Evolutionary conservation across 2,113 vertebrate genomes (phyloP).

Genomic region (Stictonetta naevosa): DNA sequence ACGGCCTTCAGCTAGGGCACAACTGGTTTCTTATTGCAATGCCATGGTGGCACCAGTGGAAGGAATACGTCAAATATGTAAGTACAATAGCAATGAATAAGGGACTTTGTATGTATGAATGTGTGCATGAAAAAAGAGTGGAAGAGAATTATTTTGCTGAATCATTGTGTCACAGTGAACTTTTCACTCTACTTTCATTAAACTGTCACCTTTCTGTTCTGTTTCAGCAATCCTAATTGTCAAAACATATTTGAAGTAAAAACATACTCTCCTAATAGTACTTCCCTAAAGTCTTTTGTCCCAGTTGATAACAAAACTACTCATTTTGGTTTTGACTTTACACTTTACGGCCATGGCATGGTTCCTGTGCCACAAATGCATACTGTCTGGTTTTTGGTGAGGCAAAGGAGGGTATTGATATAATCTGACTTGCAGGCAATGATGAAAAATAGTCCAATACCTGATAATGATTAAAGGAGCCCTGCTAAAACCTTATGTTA

Average conservation of each 20-base stretch:
- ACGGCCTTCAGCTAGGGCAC: conserved; percentile 91
- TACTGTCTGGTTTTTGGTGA: neutral
- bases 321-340: neutral
- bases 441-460: neutral
- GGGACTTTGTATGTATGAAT: neutral
- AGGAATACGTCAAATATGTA: conserved; percentile 98
- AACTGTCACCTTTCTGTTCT: neutral
- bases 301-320: neutral
- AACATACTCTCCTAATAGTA: neutral
- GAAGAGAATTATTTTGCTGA: conserved; percentile 10
- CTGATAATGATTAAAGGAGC: neutral
- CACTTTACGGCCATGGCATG: neutral
- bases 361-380: neutral
- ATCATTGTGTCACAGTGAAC: neutral
- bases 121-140: neutral
- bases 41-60: conserved; percentile 99
- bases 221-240: neutral
- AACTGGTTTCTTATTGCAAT: conserved; percentile 99
- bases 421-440: neutral
- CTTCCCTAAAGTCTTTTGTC: neutral
- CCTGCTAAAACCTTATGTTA: neutral
- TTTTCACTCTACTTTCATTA: neutral
- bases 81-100: conserved; percentile 70
- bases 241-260: neutral
- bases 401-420: neutral